These are phyloP conservation scores for Noctuana brunneofusca DNA, from an alignment of 2,888 invertebrate genomes.

Conservation along the genomic window DNA sequence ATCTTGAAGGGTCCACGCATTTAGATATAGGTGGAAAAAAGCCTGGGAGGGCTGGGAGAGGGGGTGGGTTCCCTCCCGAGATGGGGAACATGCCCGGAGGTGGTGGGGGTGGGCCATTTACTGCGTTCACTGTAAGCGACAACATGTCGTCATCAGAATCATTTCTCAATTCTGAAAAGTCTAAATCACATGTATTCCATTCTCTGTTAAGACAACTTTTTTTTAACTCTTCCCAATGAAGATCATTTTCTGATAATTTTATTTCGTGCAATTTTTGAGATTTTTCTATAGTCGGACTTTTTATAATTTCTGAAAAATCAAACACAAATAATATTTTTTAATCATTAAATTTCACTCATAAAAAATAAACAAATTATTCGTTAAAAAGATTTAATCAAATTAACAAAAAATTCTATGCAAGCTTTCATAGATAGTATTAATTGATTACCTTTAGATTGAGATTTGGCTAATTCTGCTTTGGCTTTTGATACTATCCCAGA, in stretches of 20 bases:
- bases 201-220: constrained; percentile 89
- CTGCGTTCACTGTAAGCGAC: constrained; percentile 85
- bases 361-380: neutral
- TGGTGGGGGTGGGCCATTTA: constrained; percentile 90
- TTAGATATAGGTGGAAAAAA: constrained; percentile 73
- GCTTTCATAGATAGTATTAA: neutral
- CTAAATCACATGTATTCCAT: constrained; percentile 95
- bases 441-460: constrained; percentile 87
- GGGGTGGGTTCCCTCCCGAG: constrained; percentile 62
- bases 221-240: constrained; percentile 96
- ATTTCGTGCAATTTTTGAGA: constrained; percentile 85
- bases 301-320: constrained; percentile 84
- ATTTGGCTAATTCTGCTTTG: constrained; percentile 94
- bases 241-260: constrained; percentile 95
- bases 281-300: constrained; percentile 87
- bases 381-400: neutral
- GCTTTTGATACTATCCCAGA: constrained; percentile 96
- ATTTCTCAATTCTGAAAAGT: constrained; percentile 95
- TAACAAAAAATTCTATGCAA: neutral
- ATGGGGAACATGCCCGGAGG: constrained; percentile 86
- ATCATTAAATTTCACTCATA: neutral
- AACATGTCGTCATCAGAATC: constrained; percentile 93
- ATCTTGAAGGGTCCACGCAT: constrained; percentile 60
- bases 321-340: neutral
- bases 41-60: constrained; percentile 82